Evolutionary conservation across 2,113 vertebrate genomes (phyloP), one percentile per base, ranked within the genome.

Genomic region (Tichodroma muraria): DNA sequence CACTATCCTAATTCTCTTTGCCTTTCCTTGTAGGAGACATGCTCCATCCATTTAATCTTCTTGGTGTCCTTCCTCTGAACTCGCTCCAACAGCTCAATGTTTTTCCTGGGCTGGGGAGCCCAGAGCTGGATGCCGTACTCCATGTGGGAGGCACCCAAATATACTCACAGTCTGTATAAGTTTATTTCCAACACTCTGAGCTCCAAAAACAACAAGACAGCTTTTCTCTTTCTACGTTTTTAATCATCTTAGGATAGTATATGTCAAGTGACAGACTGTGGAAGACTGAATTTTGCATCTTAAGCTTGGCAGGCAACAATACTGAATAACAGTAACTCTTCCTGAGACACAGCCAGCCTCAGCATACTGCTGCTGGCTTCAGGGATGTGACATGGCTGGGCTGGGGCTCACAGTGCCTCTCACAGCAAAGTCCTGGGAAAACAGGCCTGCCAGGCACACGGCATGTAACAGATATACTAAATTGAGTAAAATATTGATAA

Each of bases 161-260:
- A 80, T 24, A 87, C 25, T 63, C 23, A 33, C 33, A 64, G 57
- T 8, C 4, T 56, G 69, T 47, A 56, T 38, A 73, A 75, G 82
- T 91, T 95, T 84, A 80, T 86, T 96, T 96, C 90, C 82, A 88
- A 57, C 22, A 76, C 23, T 76, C 50, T 22, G 10, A 76, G 28
- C 50, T 93, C 53, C 57, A 86, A 75, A 88, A 91, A 38, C 69
- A 95, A 93, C 38, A 33, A 50, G 44, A 61, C 52, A 81, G 65
- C 57, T 91, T 95, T 94, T 91, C 44, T 66, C 42, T 86, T 40
- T 91, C 90, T 65, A 59, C 72, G 49, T 66, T 91, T 94, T 91
- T 35, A 91, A 86, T 60, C 53, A 61, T 83, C 18, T 86, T 45
- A 71, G 61, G 40, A 53, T 49, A 23, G 7, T 13, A 49, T 4